Base-by-base conservation (phyloP, 2,797 vertebrate species). In the Oreochromis mossambicus region DNA sequence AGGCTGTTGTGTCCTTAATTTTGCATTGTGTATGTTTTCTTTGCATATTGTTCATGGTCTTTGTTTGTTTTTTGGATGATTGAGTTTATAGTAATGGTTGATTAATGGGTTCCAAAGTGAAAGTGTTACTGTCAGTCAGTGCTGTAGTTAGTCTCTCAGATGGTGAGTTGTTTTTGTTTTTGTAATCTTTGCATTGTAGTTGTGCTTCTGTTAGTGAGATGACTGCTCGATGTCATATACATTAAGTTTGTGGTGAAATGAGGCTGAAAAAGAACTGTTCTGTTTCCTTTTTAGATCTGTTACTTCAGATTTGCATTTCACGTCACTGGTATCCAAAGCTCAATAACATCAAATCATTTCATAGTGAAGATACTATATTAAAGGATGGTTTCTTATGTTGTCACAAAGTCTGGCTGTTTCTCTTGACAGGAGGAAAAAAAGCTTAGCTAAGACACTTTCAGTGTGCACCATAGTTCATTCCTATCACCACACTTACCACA, bases 381-480 rank as follows among this genome's bases (percentile, higher is more conserved):
- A 73, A 73, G 9, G 43, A 73, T 1, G 15, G 15, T 48, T 50
- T 32, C 41, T 75, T 75, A 50, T 75, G 32, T 50, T 13, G 26
- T 50, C 17, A 32, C 24, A 1, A 32, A 75, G 26, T 75, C 46
- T 75, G 15, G 17, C 46, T 34, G 70, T 13, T n/a, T 50, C 43
- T 50, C 43, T 29, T 75, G 43, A 32, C 17, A 50, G 46, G 15
- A 51, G 46, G 17, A 3, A 34, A 34, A 75, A 75, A 50, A n/a
- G 46, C 70, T 75, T 51, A 51, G 46, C 17, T 75, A 34, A 75
- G 24, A 75, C 17, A 51, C 46, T 50, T 75, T 50, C 24, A 50
- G 14, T 77, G 32, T 88, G n/a, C 76, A 77, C 73, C 54, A 15
- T 63, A 61, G 46, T 24, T 85, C 84, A 85, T 79, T 92, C 82